phyloP scores from a whole-genome alignment of 2,113 vertebrate genomes.

The Todiramphus chloris region DNA sequence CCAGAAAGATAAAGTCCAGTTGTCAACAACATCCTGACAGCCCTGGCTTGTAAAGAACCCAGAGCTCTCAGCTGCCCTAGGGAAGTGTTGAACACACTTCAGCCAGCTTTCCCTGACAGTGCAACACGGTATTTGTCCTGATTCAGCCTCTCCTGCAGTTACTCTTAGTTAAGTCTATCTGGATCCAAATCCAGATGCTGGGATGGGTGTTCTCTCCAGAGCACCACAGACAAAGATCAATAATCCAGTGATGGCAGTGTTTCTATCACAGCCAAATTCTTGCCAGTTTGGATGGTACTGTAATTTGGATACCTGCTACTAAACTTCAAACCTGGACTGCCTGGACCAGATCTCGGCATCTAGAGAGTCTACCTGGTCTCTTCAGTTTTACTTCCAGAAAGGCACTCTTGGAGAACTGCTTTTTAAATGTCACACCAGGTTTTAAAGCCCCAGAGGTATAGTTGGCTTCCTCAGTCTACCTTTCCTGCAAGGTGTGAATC shows the following conservation, averaged over 20 bases:
- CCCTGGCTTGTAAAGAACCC: neutral
- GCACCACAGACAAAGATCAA: neutral
- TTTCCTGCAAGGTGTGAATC: neutral
- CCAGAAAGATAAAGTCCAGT: neutral
- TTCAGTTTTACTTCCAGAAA: neutral
- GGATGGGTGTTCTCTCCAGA: neutral
- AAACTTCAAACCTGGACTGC: neutral
- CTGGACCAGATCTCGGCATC: neutral
- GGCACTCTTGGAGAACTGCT: neutral
- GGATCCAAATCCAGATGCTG: neutral
- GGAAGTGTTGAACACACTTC: neutral
- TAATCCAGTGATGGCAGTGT: neutral
- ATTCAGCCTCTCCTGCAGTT: neutral
- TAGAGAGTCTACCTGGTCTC: fast-evolving
- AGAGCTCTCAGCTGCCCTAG: neutral
- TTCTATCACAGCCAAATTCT: neutral
- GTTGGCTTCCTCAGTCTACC: neutral
- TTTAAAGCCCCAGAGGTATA: neutral
- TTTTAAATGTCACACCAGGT: neutral
- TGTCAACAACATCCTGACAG: neutral
- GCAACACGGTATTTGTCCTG: neutral
- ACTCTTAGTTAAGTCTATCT: neutral
- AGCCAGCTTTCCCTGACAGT: neutral
- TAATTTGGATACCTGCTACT: neutral
- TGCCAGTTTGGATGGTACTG: neutral